Base-by-base conservation (phyloP, 2,888 invertebrate genomes). In the Neria commutata region DNA sequence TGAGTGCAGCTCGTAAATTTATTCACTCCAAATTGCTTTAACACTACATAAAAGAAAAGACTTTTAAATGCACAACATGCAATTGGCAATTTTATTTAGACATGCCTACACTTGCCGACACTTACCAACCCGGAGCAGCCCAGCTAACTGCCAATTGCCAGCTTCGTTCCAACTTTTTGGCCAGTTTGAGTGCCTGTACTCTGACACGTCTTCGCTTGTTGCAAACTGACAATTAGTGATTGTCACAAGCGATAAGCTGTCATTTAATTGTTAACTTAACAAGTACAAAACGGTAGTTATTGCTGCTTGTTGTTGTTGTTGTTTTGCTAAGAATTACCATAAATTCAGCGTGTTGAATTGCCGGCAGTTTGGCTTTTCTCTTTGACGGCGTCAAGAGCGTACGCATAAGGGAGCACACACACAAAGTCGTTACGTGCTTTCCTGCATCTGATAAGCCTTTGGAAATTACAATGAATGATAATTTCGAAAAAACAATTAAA, bases 221-320 rank as follows among this genome's bases (percentile, higher is more conserved):
- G n/a, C 16, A n/a, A 37, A 37, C 37, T 42, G 42, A 42, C 42
- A 42, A 42, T 42, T 42, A 19, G 5, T 21, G 42, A 42, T 42
- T 21, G 6, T 6, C 3, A 42, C 42, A 42, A 4, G 4, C 17
- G 42, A 42, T 42, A 42, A 42, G 21, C 58, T 67, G 71, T 70
- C 71, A 70, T 68, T 72, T 72, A 72, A 72, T 72, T 72, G 72
- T 69, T 68, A 67, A 67, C 69, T 72, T 71, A 70, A 72, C 69
- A 68, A 72, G 70, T 68, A 72, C 71, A 72, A 72, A 72, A 72
- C 70, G 70, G 69, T 56, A 49, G n/a, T 21, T 34, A 47, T 47
- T 21, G 24, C 8, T 46, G 37, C 19, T 57, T 24, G 14, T 24
- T 47, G 8, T 45, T 45, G 45, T 45, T 50, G 33, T 50, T 10